Base-by-base conservation (phyloP, 1,140 invertebrate species). In the Lasioglossum baleicum region DNA sequence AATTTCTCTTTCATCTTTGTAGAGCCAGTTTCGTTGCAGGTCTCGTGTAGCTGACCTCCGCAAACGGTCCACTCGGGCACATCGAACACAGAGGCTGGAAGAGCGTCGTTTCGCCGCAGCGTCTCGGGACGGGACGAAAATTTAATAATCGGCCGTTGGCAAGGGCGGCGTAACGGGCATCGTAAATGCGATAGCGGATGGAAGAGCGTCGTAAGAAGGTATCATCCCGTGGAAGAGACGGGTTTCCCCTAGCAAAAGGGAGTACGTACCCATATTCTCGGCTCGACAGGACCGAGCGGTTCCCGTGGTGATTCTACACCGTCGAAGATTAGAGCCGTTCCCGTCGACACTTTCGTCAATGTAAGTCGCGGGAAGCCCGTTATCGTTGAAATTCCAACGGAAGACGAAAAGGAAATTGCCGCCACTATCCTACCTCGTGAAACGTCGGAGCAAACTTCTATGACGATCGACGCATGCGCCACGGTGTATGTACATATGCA, bases 381-480 rank as follows among this genome's bases (percentile, higher is more conserved):
- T 85, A 85, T 79, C 83, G 61, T 85, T 40, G 70, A 70, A 85
- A 85, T 85, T 82, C 64, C 58, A 61, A 11, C 22, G 60, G 53
- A 72, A 82, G 61, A 10, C 40, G 61, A n/a, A 82, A 70, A 64
- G 42, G 67, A 58, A 83, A 74, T 74, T 51, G 77, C 61, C 61
- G 13, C 1, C 4, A 42, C 22, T 26, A 26, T 44, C 70, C 22
- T 26, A 26, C 44, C 70, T 51, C 61, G 51, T n/a, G 65, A 11
- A n/a, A 44, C 20, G 40, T 44, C n/a, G 0, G 40, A 35, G 15
- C 20, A 20, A 40, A 48, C 35, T 22, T 7, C 11, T n/a, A 10
- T 10, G n/a, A 2, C 56, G 56, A 58, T 58, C 56, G 7, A 48
- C 13, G 15, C 26, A 26, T 5, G 35, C 35, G 35, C 3, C 3